Evolutionary conservation across 2,797 vertebrate species (phyloP).

Genomic region (Syngnathus acus): DNA sequence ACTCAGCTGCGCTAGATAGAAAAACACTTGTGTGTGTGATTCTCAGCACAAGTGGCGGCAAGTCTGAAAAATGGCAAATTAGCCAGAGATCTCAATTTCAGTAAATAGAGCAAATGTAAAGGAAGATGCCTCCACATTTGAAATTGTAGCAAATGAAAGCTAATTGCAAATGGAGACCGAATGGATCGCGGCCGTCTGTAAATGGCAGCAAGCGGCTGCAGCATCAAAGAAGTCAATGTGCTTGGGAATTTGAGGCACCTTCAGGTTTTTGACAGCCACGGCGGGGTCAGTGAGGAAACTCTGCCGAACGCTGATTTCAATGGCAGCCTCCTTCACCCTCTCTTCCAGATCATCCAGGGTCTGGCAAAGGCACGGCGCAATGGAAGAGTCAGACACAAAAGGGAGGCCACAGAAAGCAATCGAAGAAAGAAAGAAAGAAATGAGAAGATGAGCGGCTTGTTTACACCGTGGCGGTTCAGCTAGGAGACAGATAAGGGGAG

Average conservation of each 20-base stretch:
- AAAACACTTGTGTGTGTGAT: background rate
- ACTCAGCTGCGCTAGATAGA: background rate
- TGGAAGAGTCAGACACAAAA: background rate
- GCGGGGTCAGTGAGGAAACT: slow-evolving; percentile 86
- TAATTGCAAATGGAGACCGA: background rate
- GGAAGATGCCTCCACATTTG: background rate
- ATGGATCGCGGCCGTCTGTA: background rate
- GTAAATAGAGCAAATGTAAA: no score
- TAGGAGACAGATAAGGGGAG: background rate
- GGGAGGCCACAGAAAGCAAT: background rate
- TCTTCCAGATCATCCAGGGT: slow-evolving; percentile 84
- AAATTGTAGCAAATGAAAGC: background rate
- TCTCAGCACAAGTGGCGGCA: background rate
- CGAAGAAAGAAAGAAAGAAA: no score
- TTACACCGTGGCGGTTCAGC: background rate
- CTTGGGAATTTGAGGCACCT: slow-evolving; percentile 61
- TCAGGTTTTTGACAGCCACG: slow-evolving; percentile 84
- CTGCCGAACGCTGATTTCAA: slow-evolving; percentile 86
- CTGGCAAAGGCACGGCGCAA: slow-evolving; percentile 43
- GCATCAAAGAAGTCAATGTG: background rate
- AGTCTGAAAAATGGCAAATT: no score
- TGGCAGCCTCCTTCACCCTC: slow-evolving; percentile 80
- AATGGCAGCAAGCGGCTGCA: background rate
- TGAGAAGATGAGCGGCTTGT: background rate
- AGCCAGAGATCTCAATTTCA: background rate